Conservation (phyloP, 2,888 invertebrate species). For the Stegana nigrithorax region DNA sequence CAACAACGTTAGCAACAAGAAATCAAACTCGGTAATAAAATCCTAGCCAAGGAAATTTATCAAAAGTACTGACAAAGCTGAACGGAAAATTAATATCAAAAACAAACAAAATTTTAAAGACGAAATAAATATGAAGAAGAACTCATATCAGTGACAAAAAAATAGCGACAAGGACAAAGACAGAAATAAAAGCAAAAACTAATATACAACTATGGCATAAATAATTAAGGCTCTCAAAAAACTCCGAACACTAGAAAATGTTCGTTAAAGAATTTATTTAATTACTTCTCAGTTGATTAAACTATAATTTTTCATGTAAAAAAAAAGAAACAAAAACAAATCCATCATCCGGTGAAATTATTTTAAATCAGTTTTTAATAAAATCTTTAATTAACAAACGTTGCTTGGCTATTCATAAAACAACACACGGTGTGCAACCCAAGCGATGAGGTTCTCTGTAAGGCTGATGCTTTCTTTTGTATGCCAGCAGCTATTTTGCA, state of each 20-base stretch:
- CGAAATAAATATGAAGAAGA: constrained; percentile 16
- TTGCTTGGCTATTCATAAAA: background rate
- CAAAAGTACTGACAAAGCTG: too few species aligned
- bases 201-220: too few species aligned
- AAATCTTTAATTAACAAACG: background rate
- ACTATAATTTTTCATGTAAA: constrained; percentile 31
- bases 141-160: background rate
- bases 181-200: constrained; percentile 16
- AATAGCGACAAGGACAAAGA: constrained; percentile 8
- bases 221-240: too few species aligned
- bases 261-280: constrained; percentile 18
- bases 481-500: background rate
- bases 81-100: too few species aligned
- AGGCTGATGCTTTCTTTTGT: too few species aligned
- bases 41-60: too few species aligned
- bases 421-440: background rate
- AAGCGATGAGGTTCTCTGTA: too few species aligned
- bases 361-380: background rate
- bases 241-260: too few species aligned
- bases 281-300: constrained; percentile 26
- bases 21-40: too few species aligned
- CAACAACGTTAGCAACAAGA: constrained; percentile 22
- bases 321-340: constrained; percentile 26
- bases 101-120: too few species aligned
- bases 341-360: too few species aligned